Percentiles rank a stretch among this genome's conserved stretches.
These are phyloP conservation scores for Limnephilus rhombicus DNA, from an alignment of 2,888 invertebrate genomes.

Conservation along the genomic window DNA sequence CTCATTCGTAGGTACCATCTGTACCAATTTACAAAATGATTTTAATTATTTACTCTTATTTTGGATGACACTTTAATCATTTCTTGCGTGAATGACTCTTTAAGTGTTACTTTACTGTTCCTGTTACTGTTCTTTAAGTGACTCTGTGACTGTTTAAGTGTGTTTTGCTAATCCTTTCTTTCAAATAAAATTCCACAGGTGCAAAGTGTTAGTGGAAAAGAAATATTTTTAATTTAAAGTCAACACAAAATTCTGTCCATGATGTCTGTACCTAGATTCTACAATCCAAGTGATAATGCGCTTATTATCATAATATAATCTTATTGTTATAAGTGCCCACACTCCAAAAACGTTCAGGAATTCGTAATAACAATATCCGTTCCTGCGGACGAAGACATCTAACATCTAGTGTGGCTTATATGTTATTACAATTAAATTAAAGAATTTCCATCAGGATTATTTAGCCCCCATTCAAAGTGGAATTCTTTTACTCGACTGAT, in stretches of 20 bases:
- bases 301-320: not conserved
- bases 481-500: not conserved
- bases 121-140: no score
- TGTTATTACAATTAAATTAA: slow-evolving; percentile 40
- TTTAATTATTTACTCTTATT: no score
- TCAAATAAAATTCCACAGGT: no score
- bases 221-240: not conserved
- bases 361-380: not conserved
- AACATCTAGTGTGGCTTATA: slow-evolving; percentile 2
- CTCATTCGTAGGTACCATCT: no score
- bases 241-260: not conserved
- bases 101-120: no score
- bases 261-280: not conserved
- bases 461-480: not conserved
- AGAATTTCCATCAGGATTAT: slow-evolving; percentile 9
- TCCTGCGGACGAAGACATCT: not conserved
- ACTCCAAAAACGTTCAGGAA: not conserved
- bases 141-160: no score
- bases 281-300: not conserved
- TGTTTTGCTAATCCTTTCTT: no score
- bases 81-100: no score
- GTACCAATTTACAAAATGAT: no score
- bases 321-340: not conserved
- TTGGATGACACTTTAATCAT: no score
- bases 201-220: no score